Evolutionary conservation across 2,113 vertebrate species (phyloP).

Genomic region (Lucifuga dentata): DNA sequence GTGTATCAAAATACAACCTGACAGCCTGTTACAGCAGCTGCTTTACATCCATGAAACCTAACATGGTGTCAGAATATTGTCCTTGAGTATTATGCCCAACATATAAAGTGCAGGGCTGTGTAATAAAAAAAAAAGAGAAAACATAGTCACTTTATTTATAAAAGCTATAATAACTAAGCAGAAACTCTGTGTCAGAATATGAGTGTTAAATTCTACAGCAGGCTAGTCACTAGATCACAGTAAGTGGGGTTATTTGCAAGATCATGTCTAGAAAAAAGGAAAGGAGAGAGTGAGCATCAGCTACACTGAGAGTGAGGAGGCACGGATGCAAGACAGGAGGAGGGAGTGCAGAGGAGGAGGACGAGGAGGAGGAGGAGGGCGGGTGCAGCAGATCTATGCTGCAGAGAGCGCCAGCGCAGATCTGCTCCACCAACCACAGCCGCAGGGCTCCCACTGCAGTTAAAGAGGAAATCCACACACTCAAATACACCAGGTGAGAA

Average conservation of each 20-base stretch:
- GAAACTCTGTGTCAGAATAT: too few species aligned
- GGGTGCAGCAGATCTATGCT: slow-evolving; percentile 53
- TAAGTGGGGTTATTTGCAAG: not conserved
- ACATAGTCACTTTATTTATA: too few species aligned
- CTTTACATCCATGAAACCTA: too few species aligned
- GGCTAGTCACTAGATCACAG: not conserved
- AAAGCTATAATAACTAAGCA: too few species aligned
- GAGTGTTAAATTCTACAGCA: not conserved
- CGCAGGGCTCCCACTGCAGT: slow-evolving; percentile 62
- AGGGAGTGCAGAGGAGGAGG: slow-evolving; percentile 43
- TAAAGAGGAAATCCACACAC: slow-evolving; percentile 26
- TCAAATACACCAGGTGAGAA: slow-evolving; percentile 19
- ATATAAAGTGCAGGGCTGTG: too few species aligned
- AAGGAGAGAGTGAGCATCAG: slow-evolving; percentile 16
- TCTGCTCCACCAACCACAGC: slow-evolving; percentile 67
- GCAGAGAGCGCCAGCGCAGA: slow-evolving; percentile 69
- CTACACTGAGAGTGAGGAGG: slow-evolving; percentile 34
- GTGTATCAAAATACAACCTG: too few species aligned
- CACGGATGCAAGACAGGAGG: slow-evolving; percentile 49
- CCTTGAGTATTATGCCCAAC: too few species aligned
- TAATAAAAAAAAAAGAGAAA: too few species aligned
- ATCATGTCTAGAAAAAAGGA: slow-evolving; percentile 3
- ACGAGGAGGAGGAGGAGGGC: slow-evolving; percentile 38
- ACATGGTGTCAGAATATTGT: too few species aligned
- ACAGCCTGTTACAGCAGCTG: too few species aligned